Evolutionary conservation across 2,113 vertebrate species (phyloP).

Genomic region (Saimiri boliviensis): DNA sequence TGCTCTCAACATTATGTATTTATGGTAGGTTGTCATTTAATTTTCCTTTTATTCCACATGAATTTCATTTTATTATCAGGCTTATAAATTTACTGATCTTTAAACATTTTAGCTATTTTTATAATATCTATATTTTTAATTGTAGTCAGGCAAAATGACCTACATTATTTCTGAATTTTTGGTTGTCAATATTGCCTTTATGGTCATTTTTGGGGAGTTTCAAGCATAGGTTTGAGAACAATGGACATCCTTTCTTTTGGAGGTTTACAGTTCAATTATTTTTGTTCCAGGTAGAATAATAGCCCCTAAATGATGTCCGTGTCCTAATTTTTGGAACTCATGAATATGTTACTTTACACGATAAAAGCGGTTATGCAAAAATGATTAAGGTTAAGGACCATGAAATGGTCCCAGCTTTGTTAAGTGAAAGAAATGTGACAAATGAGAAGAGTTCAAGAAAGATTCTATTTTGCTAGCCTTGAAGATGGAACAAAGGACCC

Average conservation of each 20-base stretch:
- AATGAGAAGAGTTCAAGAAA: background rate
- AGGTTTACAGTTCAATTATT: background rate
- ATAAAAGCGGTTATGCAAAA: background rate
- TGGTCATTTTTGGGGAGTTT: background rate
- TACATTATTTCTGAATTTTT: background rate
- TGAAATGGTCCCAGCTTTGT: background rate
- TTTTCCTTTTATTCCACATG: background rate
- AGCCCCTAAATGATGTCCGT: background rate
- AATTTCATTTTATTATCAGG: background rate
- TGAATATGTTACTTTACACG: background rate
- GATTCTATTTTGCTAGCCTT: background rate
- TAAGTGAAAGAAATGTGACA: background rate
- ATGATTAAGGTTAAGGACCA: background rate
- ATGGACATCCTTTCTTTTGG: background rate
- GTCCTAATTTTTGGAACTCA: background rate
- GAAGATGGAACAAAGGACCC: background rate
- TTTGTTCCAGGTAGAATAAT: background rate
- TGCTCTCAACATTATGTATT: background rate
- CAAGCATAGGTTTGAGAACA: background rate
- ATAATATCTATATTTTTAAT: background rate
- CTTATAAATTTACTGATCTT: background rate
- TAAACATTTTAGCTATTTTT: constrained; percentile 2
- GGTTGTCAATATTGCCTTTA: background rate
- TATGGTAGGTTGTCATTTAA: background rate
- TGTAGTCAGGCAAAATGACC: background rate